Evolutionary conservation across 2,113 vertebrate genomes (phyloP), one percentile per base, ranked within the genome.

Genomic region (Dolichotis patagonum): DNA sequence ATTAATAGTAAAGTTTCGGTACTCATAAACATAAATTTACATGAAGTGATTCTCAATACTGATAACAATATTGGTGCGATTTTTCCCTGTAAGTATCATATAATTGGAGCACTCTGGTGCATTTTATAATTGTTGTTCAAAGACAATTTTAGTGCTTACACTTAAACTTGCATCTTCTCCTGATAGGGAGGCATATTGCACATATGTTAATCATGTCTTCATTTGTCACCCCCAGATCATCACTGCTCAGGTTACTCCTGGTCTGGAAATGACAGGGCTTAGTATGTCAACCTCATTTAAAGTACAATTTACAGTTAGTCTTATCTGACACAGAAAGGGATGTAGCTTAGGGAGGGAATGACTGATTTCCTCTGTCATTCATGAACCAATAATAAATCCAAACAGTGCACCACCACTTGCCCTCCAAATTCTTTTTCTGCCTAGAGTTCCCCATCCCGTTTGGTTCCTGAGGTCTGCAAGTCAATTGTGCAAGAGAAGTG

Each of bases 11-110:
- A 71, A 83, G 17, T 65, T 26, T 92, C 43, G 73, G 86, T 94
- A 95, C 92, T 92, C 35, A 84, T 81, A 95, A 88, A 67, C 54
- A 91, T 7, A 89, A 77, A 94, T 96, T 96, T 94, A 67, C 49
- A 78, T 73, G 80, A 90, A 95, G 24, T 38, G 69, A 63, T 94
- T 94, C 11, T 46, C 96, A 95, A 77, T 94, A 94, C 67, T 95
- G 38, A 78, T 90, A 92, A 94, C 24, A 87, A 87, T 41, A 84
- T 32, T 94, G 60, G 84, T 90, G 43, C 12, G 67, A 86, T n/a
- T 54, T 67, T 81, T 96, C 41, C 14, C 28, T 46, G 35, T 84
- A 41, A 52, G 38, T 96, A 73, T 88, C 38, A 81, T 24, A 67
- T 90, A 63, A 86, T 67, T 73, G 75, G 6, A 95, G n/a, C n/a